Evolutionary conservation across 2,113 vertebrate species (phyloP).

Genomic region (Circaetus cinerascens): DNA sequence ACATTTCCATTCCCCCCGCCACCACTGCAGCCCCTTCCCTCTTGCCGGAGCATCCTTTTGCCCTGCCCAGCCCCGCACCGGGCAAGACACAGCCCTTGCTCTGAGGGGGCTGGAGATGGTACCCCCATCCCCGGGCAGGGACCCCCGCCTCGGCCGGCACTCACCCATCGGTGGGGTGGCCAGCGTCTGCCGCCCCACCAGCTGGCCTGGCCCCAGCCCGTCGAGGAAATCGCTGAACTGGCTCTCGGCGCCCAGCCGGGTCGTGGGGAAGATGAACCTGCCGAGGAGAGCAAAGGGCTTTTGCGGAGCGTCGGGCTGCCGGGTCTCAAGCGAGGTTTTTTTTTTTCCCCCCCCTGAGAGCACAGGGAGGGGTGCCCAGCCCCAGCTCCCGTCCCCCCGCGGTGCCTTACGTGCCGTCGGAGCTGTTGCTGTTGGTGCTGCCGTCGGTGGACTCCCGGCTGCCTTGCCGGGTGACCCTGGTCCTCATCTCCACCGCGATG

Average conservation of each 20-base stretch:
- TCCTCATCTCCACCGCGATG: slow-evolving; percentile 97
- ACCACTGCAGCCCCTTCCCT: not conserved
- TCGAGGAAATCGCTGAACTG: slow-evolving; percentile 98
- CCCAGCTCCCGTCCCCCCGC: rapidly evolving
- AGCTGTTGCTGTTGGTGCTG: slow-evolving; percentile 99
- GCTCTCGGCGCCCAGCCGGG: slow-evolving; percentile 90
- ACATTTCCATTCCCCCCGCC: too few relatives aligned
- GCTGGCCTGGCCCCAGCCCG: slow-evolving; percentile 94
- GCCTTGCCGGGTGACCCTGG: slow-evolving; percentile 91
- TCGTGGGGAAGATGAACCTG: slow-evolving; percentile 96
- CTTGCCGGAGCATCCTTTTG: not conserved
- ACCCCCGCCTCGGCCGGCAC: not conserved
- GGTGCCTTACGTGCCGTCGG: slow-evolving; percentile 90
- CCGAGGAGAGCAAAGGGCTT: not conserved
- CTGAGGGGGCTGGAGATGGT: too few relatives aligned
- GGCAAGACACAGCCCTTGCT: not conserved
- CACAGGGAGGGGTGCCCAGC: not conserved
- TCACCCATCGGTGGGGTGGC: slow-evolving; percentile 96
- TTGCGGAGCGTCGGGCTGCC: not conserved
- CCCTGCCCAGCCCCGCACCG: not conserved
- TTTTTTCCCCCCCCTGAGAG: not conserved
- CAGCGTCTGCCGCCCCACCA: slow-evolving; percentile 94
- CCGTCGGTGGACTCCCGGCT: slow-evolving; percentile 96
- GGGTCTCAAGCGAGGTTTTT: not conserved
- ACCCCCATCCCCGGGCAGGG: not conserved